Conservation (phyloP, 2,113 vertebrate species). For the Leptocoma aspasia region DNA sequence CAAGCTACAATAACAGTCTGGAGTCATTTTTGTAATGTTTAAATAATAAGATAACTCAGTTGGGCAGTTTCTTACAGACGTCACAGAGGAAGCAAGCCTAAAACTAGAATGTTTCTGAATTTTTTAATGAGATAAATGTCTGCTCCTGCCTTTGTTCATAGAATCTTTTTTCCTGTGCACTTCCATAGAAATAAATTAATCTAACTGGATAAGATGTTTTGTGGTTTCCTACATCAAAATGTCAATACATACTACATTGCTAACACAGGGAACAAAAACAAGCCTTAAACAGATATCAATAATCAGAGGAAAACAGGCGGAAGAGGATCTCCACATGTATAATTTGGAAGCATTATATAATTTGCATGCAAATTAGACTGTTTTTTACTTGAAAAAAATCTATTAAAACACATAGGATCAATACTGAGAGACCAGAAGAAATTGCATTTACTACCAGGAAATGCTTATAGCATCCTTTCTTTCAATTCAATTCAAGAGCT, state of each 20-base stretch:
- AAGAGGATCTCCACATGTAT: conserved; percentile 52
- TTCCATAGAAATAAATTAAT: conserved; percentile 52
- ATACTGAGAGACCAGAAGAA: conserved; percentile 54
- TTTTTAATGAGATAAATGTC: conserved; percentile 25
- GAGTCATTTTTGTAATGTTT: neutral
- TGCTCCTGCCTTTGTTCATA: neutral
- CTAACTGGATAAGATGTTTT: conserved; percentile 46
- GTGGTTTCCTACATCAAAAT: conserved; percentile 54
- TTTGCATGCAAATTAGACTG: conserved; percentile 65
- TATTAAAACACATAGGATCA: conserved; percentile 57
- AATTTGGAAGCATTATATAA: conserved; percentile 59
- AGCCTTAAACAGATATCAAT: conserved; percentile 65
- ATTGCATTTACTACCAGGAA: conserved; percentile 55
- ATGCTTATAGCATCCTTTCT: conserved; percentile 32
- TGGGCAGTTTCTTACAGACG: neutral
- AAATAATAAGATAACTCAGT: conserved; percentile 13
- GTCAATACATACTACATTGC: conserved; percentile 63
- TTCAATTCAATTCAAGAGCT: conserved; percentile 4
- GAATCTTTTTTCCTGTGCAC: neutral
- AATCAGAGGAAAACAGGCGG: conserved; percentile 45
- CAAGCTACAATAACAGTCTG: neutral
- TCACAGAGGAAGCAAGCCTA: conserved; percentile 24
- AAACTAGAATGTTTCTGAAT: conserved; percentile 21
- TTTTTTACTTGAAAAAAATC: conserved; percentile 57
- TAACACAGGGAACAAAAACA: conserved; percentile 60